Evolutionary conservation across 2,797 vertebrate genomes (phyloP).

Genomic region (Sebastes aleutianus): DNA sequence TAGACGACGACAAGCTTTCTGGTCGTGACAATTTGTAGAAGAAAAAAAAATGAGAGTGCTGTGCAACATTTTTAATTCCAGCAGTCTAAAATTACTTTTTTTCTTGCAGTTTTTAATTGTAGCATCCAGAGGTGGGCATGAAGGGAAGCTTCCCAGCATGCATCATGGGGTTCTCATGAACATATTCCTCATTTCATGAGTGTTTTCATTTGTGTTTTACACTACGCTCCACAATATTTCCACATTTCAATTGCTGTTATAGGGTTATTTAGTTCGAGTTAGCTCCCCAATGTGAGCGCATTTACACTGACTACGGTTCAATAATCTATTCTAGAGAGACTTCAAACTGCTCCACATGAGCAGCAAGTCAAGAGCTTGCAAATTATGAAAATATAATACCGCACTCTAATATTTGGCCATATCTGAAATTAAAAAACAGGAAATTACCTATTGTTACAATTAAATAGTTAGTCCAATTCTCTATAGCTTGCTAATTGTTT

Average conservation of each 20-base stretch:
- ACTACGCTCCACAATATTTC: not conserved
- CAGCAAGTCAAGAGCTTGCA: not conserved
- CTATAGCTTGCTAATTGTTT: not conserved
- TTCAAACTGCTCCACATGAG: not conserved
- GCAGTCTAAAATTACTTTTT: not conserved
- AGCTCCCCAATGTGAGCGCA: not conserved
- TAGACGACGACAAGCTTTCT: not conserved
- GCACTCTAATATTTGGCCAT: not conserved
- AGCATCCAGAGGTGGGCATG: not conserved
- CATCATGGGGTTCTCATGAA: not conserved
- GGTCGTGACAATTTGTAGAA: not conserved
- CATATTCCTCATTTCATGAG: not conserved
- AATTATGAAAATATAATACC: not conserved
- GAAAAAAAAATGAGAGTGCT: not conserved
- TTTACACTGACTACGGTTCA: not conserved
- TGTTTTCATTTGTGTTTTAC: slow-evolving; percentile 1
- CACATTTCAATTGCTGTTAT: not conserved
- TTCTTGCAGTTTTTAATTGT: not conserved
- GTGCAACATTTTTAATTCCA: not conserved
- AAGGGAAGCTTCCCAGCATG: slow-evolving; percentile 17
- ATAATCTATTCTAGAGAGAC: not conserved
- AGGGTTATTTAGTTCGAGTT: not conserved
- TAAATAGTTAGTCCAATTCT: not conserved
- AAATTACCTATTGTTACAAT: not conserved
- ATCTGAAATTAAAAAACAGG: not conserved